Evolutionary conservation across 2,113 vertebrate genomes (phyloP).

Genomic region (Ammospiza nelsoni): DNA sequence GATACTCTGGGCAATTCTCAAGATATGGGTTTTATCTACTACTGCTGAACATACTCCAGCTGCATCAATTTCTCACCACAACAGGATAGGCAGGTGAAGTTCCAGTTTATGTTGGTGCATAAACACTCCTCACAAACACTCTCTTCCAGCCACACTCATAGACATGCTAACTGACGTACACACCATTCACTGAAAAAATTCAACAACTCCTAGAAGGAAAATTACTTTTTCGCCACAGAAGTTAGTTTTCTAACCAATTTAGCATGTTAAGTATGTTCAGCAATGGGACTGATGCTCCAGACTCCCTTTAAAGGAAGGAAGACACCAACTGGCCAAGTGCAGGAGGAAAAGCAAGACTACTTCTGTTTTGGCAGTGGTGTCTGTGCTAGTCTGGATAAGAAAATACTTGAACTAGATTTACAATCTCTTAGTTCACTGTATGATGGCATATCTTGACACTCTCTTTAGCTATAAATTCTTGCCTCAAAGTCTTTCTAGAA

Average conservation of each 20-base stretch:
- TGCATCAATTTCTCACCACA: neutral
- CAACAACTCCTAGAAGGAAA: neutral
- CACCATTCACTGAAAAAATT: neutral
- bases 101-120: neutral
- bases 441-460: neutral
- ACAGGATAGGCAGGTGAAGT: neutral
- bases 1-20: neutral
- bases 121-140: neutral
- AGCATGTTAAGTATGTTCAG: neutral
- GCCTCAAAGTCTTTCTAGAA: neutral
- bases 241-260: neutral
- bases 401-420: neutral
- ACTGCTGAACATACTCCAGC: neutral
- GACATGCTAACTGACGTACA: neutral
- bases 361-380: neutral
- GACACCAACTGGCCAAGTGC: neutral
- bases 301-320: neutral
- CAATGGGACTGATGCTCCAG: neutral
- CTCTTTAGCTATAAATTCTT: neutral
- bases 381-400: neutral
- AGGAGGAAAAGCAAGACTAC: neutral
- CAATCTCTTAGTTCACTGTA: neutral
- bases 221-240: rapidly evolving
- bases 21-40: neutral
- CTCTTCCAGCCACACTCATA: neutral